Evolutionary conservation across 1,140 invertebrate genomes (phyloP), one percentile per base, ranked within the genome.

Genomic region (Carposina sasakii): DNA sequence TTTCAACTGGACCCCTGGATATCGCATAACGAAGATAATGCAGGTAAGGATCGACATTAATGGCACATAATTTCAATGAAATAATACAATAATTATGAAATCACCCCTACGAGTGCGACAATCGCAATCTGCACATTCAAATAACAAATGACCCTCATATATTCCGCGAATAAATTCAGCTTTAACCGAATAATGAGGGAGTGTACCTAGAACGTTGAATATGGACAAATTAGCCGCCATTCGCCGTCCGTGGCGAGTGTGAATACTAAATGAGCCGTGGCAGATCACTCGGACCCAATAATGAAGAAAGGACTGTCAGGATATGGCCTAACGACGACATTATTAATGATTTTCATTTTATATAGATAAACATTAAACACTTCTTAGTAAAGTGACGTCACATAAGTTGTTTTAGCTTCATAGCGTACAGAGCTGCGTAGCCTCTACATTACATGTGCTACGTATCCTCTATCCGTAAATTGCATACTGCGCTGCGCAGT

Each of bases 211-310:
- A 57, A 47, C 55, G 58, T 44, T 71, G 68, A 74, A 75, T 71
- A 58, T 70, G 60, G 57, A 68, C 67, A 75, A 79, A 79, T 76
- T 68, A 70, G 60, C 62, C 58, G 65, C 69, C 72, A 81, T 78
- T 76, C 71, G 61, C 59, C 48, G 68, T 54, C 56, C 60, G 67
- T 52, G 67, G 54, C 60, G 67, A 64, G 75, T 72, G 67, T 76
- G 72, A 78, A 81, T 81, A 78, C 76, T 63, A 78, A 76, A 81
- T 78, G 73, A 78, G 69, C 69, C 59, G 75, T 76, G 76, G 69
- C 76, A 57, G 62, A 62, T 66, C 68, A 75, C 76, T 77, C 71
- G 69, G 75, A 78, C 76, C 67, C 74, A 76, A 73, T 77, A 63
- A 81, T 71, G 64, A 72, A 75, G 75, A 9, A 20, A 39, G 10